phyloP scores from a whole-genome alignment of 2,113 vertebrate genomes.

The Pachyramphus minor region DNA sequence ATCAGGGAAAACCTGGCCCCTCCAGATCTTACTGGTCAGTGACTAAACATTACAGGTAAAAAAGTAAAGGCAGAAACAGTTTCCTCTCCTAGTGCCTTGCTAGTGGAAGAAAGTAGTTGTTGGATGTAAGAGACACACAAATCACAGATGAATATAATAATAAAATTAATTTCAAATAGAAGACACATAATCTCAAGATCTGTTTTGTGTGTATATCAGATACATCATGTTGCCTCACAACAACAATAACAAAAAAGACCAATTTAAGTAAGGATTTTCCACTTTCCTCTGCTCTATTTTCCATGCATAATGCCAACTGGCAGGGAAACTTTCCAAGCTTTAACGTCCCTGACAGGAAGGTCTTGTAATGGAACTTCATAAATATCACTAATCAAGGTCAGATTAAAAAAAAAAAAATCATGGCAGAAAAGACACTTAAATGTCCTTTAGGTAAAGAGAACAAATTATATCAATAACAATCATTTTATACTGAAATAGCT shows the following conservation, averaged over 20 bases:
- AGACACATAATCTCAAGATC: not conserved
- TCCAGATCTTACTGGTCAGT: not conserved
- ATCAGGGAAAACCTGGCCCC: not conserved
- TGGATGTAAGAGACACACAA: not conserved
- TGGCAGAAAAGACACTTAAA: not conserved
- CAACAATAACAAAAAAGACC: not conserved
- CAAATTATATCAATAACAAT: not conserved
- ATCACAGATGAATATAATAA: not conserved
- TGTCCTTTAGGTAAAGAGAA: not conserved
- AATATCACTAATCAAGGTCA: constrained; percentile 41
- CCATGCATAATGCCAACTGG: constrained; percentile 62
- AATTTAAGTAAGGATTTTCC: constrained; percentile 56
- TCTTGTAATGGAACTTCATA: constrained; percentile 26
- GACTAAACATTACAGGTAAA: not conserved
- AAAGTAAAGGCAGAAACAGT: not conserved
- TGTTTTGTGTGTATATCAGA: not conserved
- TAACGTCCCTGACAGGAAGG: constrained; percentile 68
- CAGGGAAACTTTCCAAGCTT: constrained; percentile 61
- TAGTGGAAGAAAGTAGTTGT: not conserved
- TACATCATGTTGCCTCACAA: not conserved
- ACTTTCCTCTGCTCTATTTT: constrained; percentile 56
- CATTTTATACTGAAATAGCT: not conserved
- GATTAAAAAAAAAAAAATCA: not conserved
- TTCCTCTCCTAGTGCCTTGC: not conserved
- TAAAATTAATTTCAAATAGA: not conserved